Evolutionary conservation across 2,797 vertebrate genomes (phyloP).

Genomic region (Argyrosomus regius): DNA sequence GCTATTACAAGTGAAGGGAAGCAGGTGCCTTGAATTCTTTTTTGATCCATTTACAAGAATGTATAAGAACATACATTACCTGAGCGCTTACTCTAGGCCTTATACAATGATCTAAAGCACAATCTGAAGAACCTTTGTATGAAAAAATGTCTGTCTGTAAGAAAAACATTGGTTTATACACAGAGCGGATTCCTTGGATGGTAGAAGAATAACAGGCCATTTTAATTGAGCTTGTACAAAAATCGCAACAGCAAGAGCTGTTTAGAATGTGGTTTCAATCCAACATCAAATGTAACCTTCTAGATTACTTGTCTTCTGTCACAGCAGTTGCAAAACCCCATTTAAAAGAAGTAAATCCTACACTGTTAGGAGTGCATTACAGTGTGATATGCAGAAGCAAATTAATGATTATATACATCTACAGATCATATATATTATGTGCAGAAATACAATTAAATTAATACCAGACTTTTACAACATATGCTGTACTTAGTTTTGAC

Average conservation of each 20-base stretch:
- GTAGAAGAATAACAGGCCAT: constrained; percentile 2
- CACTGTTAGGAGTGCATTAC: constrained; percentile 35
- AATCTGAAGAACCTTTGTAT: constrained; percentile 8
- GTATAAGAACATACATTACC: constrained; percentile 1
- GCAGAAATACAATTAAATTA: constrained; percentile 66
- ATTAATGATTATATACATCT: constrained; percentile 44
- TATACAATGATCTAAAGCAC: constrained; percentile 19
- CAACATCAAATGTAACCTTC: constrained; percentile 11
- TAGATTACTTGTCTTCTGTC: constrained; percentile 4
- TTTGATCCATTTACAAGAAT: constrained; percentile 11
- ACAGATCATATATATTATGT: constrained; percentile 61
- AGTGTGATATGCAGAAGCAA: constrained; percentile 44
- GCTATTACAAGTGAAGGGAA: constrained; percentile 33
- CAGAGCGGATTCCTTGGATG: background rate
- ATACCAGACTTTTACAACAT: constrained; percentile 49
- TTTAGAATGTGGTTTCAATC: background rate
- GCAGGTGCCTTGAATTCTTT: background rate
- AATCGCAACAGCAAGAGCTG: constrained; percentile 19
- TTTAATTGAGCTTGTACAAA: constrained; percentile 41
- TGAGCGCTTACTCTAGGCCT: background rate
- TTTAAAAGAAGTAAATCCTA: constrained; percentile 25
- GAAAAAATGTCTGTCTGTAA: background rate
- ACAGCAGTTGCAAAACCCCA: constrained; percentile 18
- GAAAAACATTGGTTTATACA: constrained; percentile 4
- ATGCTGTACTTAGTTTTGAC: constrained; percentile 33